These are phyloP conservation scores for Diloba caeruleocephala DNA, from an alignment of 2,888 invertebrate species.

Conservation along the genomic window DNA sequence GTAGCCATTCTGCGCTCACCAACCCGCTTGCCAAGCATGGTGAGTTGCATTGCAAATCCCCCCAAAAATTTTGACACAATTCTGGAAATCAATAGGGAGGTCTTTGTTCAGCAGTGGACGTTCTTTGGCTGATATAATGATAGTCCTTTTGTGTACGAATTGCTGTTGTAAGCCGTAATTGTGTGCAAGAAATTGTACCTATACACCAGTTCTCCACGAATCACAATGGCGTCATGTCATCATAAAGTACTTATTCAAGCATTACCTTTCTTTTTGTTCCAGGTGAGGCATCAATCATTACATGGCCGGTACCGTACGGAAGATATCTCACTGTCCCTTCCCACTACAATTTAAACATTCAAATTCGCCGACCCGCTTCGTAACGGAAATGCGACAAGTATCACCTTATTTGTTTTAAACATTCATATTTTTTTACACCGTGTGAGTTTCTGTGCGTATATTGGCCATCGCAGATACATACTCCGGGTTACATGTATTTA, in stretches of 20 bases:
- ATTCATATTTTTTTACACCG: slow-evolving; percentile 68
- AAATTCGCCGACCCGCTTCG: slow-evolving; percentile 65
- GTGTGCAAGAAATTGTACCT: not conserved
- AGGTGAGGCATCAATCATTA: slow-evolving; percentile 51
- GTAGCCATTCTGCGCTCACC: no score
- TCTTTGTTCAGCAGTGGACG: no score
- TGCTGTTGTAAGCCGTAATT: not conserved
- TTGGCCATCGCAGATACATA: no score
- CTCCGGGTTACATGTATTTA: no score
- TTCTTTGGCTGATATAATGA: no score
- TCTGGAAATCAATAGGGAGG: no score
- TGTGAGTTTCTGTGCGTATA: slow-evolving; percentile 64
- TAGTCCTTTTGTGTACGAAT: not conserved
- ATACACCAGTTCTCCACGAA: slow-evolving; percentile 20
- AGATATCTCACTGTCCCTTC: slow-evolving; percentile 24
- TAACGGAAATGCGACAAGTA: slow-evolving; percentile 56
- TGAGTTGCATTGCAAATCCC: no score
- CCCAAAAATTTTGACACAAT: no score
- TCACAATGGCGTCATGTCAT: slow-evolving; percentile 26
- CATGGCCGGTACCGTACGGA: slow-evolving; percentile 23
- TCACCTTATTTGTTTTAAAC: slow-evolving; percentile 68
- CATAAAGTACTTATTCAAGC: slow-evolving; percentile 48
- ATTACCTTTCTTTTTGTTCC: slow-evolving; percentile 53
- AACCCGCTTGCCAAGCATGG: no score
- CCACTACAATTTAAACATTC: slow-evolving; percentile 63